These are phyloP conservation scores for Meriones psammophilus DNA, from an alignment of 2,797 vertebrate species.

Conservation along the genomic window DNA sequence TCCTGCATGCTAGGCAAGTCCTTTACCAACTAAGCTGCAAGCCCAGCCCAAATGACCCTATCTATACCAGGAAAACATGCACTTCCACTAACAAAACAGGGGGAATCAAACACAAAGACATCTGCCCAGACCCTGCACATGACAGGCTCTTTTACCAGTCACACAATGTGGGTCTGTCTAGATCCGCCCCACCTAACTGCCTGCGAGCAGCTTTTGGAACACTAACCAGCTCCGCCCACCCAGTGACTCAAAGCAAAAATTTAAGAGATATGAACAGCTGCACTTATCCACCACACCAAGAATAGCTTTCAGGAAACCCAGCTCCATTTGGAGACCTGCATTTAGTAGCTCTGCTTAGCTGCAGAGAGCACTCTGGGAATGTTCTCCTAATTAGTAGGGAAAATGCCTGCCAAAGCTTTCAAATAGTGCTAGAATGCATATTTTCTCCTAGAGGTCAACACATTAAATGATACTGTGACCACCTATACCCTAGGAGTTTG, in stretches of 20 bases:
- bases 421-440: neutral
- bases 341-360: conserved; percentile 68
- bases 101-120: conserved; percentile 3
- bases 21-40: neutral
- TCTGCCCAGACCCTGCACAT: neutral
- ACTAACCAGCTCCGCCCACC: conserved; percentile 82
- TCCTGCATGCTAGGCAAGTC: neutral
- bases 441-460: neutral
- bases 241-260: conserved; percentile 76
- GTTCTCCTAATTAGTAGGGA: conserved; percentile 41
- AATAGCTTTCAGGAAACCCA: conserved; percentile 87
- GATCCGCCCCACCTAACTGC: conserved; percentile 42
- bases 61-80: neutral
- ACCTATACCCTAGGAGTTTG: neutral
- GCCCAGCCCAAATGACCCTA: neutral
- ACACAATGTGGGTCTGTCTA: conserved; percentile 28
- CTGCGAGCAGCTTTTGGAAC: conserved; percentile 78
- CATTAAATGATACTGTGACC: neutral
- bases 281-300: conserved; percentile 82
- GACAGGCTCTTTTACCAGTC: neutral
- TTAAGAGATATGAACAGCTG: conserved; percentile 86
- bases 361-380: conserved; percentile 43
- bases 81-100: conserved; percentile 3
- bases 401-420: neutral
- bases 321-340: conserved; percentile 78